Percentiles rank a stretch among this genome's conserved stretches.
phyloP scores from a whole-genome alignment of 2,113 vertebrate species.

The Peromyscus leucopus region DNA sequence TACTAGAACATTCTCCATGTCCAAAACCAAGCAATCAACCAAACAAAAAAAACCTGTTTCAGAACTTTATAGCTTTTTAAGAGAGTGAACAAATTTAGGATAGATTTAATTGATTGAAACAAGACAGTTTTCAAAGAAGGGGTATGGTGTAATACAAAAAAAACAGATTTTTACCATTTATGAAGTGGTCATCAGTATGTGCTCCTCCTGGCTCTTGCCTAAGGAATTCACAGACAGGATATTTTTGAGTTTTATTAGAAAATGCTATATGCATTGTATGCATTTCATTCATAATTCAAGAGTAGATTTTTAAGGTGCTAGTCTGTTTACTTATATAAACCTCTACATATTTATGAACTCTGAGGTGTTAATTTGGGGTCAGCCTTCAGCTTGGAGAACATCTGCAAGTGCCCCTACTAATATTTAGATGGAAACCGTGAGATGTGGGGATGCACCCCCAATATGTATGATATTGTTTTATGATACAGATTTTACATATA shows the following conservation, averaged over 20 bases:
- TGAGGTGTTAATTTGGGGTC: neutral
- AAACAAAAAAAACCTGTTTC: neutral
- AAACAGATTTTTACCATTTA: neutral
- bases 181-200: neutral
- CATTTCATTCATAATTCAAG: conserved; percentile 32
- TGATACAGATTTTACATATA: neutral
- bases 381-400: neutral
- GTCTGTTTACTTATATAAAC: neutral
- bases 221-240: neutral
- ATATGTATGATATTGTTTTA: neutral
- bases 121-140: neutral
- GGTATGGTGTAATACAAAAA: neutral
- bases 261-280: neutral
- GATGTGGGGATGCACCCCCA: neutral
- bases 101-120: neutral
- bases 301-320: neutral
- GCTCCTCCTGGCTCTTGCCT: neutral
- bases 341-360: neutral
- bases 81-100: neutral
- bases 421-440: neutral
- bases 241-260: conserved; percentile 5
- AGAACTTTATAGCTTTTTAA: neutral
- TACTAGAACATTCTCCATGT: neutral
- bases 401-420: neutral
- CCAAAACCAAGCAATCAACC: neutral